A percentile compares a stretch with the other conserved stretches of the same genome.
Conservation (phyloP, 2,797 vertebrate species). For the Sylvilagus floridanus region DNA sequence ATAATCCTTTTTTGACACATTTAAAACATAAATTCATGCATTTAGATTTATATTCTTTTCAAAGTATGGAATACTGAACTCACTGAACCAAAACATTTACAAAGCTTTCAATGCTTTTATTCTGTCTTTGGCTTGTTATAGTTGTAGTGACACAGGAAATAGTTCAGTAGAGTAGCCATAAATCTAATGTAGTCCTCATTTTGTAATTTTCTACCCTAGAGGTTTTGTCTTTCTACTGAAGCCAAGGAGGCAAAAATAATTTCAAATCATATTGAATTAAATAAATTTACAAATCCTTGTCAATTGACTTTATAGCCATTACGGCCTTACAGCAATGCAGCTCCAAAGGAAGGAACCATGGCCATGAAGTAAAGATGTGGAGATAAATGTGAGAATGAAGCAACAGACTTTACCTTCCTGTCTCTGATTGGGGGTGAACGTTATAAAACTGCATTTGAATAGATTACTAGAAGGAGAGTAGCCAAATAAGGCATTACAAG, state of each 20-base stretch:
- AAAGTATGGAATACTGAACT: neutral
- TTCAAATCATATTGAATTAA: neutral
- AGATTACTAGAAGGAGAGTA: neutral
- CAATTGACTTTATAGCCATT: neutral
- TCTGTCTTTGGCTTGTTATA: neutral
- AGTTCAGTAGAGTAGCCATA: neutral
- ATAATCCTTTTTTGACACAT: neutral
- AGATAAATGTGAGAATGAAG: neutral
- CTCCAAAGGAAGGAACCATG: neutral
- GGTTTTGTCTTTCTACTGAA: neutral
- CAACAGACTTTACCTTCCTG: neutral
- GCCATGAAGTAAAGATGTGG: neutral
- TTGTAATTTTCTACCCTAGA: neutral
- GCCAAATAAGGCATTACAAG: neutral
- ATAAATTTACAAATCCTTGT: neutral
- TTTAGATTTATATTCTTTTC: neutral
- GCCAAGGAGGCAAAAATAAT: neutral
- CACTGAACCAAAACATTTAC: neutral
- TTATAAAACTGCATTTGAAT: neutral
- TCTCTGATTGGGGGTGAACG: neutral
- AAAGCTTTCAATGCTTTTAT: neutral
- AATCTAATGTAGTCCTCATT: neutral
- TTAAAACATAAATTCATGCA: neutral
- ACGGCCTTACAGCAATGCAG: neutral
- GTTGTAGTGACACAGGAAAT: neutral